Evolutionary conservation across 2,797 vertebrate species (phyloP).

Genomic region (Myotis findleyi): DNA sequence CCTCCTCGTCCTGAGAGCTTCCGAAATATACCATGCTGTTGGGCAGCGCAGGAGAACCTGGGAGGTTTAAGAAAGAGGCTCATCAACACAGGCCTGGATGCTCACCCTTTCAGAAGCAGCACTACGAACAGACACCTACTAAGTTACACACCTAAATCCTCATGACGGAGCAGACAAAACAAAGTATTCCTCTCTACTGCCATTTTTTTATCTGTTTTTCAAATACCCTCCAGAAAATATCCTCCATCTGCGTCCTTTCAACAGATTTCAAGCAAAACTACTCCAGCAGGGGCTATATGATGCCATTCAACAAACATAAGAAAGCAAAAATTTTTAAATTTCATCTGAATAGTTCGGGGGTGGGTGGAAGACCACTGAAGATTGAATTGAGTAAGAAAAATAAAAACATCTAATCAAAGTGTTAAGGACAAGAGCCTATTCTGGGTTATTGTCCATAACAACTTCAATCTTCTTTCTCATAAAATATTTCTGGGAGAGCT

Average conservation of each 20-base stretch:
- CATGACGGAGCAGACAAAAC: background rate
- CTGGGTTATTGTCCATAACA: background rate
- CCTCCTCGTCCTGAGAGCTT: constrained; percentile 98
- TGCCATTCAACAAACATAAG: background rate
- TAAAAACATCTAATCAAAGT: background rate
- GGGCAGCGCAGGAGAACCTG: constrained; percentile 97
- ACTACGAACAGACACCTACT: background rate
- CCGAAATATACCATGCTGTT: constrained; percentile 98
- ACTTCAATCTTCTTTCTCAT: background rate
- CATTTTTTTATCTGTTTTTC: background rate
- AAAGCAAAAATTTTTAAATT: background rate
- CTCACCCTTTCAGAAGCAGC: background rate
- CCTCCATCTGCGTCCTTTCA: constrained; percentile 16
- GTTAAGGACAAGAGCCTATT: background rate
- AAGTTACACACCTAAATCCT: background rate
- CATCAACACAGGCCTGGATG: constrained; percentile 54
- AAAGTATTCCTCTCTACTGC: background rate
- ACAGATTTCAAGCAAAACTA: constrained; percentile 17
- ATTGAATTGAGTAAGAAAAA: background rate
- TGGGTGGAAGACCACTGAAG: background rate
- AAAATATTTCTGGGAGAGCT: background rate
- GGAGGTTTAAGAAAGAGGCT: constrained; percentile 65
- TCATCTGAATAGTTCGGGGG: background rate
- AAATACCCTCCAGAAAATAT: constrained; percentile 9
- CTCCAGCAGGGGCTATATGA: background rate